Evolutionary conservation across 2,888 invertebrate species (phyloP).

Genomic region (Megaustenia siamemsis): DNA sequence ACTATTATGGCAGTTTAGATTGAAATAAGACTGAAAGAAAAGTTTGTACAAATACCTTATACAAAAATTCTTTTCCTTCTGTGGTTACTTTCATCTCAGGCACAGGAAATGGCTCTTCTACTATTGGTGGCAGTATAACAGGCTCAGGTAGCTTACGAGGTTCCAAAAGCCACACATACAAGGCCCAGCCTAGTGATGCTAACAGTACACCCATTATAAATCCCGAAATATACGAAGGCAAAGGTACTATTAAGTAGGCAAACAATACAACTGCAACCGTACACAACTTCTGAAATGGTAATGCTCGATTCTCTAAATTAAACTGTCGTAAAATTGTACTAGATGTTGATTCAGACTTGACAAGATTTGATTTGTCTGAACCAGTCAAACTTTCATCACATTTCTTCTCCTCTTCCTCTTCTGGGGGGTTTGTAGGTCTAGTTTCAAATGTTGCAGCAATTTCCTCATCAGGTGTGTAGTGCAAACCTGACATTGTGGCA

Average conservation of each 20-base stretch:
- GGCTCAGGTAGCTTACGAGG: conserved; percentile 63
- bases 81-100: conserved; percentile 71
- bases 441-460: conserved; percentile 2
- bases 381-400: not conserved
- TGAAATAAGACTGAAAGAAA: no score
- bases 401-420: not conserved
- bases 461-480: conserved; percentile 49
- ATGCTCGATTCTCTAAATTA: conserved; percentile 15
- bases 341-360: conserved; percentile 4
- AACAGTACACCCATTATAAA: conserved; percentile 68
- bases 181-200: conserved; percentile 62
- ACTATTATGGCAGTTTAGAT: no score
- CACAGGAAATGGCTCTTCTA: conserved; percentile 66
- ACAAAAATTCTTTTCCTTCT: conserved; percentile 69
- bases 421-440: not conserved
- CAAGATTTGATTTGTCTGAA: not conserved
- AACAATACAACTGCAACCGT: conserved; percentile 61
- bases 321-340: conserved; percentile 38
- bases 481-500: conserved; percentile 55
- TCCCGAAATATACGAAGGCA: conserved; percentile 75
- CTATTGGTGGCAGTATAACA: conserved; percentile 65
- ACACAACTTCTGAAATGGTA: conserved; percentile 60
- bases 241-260: conserved; percentile 70
- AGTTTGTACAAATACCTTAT: conserved; percentile 67
- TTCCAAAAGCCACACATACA: conserved; percentile 68